Evolutionary conservation across 2,797 vertebrate genomes (phyloP).

Genomic region (Cheirogaleus major): DNA sequence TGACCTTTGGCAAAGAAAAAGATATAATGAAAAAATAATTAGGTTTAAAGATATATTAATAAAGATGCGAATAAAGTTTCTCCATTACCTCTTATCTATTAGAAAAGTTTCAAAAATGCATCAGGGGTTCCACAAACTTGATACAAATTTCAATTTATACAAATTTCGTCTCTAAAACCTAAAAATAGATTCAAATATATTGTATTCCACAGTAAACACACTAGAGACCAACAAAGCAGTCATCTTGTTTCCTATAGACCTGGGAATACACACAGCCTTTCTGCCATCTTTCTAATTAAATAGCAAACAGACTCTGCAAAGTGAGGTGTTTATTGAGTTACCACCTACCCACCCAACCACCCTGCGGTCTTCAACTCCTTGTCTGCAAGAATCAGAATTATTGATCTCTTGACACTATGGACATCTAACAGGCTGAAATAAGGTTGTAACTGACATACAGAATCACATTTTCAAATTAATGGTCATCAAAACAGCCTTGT

Average conservation of each 20-base stretch:
- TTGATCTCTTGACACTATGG: neutral
- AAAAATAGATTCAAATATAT: neutral
- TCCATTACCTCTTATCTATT: neutral
- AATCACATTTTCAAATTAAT: conserved; percentile 36
- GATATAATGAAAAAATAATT: neutral
- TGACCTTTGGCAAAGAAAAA: neutral
- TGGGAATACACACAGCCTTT: neutral
- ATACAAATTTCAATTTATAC: neutral
- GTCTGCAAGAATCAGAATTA: conserved; percentile 16
- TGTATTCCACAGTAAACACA: neutral
- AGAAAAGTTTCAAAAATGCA: neutral
- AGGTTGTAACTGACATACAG: neutral
- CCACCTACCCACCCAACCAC: neutral
- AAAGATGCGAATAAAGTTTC: neutral
- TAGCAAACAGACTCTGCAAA: neutral
- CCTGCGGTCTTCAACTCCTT: neutral
- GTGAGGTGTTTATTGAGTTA: neutral
- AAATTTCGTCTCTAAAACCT: neutral
- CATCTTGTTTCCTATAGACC: neutral
- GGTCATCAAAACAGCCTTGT: neutral
- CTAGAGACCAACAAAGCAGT: neutral
- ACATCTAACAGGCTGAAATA: neutral
- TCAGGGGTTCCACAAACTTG: neutral
- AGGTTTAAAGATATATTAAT: neutral
- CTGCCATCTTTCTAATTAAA: neutral